Conservation (phyloP, 2,113 vertebrate genomes). For the Periophthalmodon schlosseri region DNA sequence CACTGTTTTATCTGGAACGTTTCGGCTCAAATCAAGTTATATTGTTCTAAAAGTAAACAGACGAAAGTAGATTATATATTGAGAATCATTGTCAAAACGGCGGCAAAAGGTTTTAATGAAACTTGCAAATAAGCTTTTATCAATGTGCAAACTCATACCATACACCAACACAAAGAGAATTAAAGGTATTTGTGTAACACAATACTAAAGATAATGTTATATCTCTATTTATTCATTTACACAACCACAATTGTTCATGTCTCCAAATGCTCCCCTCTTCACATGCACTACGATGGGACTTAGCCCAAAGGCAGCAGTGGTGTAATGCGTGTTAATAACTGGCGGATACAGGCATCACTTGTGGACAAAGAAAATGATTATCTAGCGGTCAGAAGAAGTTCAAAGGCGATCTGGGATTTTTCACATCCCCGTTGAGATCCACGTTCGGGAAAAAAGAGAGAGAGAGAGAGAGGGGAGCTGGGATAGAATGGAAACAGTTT, state of each 20-base stretch:
- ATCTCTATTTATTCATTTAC: not conserved
- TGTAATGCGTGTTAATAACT: constrained; percentile 96
- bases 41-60: constrained; percentile 51
- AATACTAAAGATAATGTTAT: not conserved
- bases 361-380: constrained; percentile 97
- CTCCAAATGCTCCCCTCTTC: constrained; percentile 21
- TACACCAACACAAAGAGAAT: not conserved
- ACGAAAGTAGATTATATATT: constrained; percentile 37
- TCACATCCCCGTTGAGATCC: constrained; percentile 80
- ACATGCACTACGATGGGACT: constrained; percentile 76
- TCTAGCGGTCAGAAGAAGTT: constrained; percentile 97
- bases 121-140: not conserved
- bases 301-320: constrained; percentile 84
- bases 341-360: constrained; percentile 89
- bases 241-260: not conserved
- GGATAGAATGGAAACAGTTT: constrained; percentile 26
- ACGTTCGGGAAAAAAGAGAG: constrained; percentile 68
- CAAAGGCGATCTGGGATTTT: constrained; percentile 95
- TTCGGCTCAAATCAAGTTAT: constrained; percentile 25
- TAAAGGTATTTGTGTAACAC: not conserved
- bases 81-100: too few species aligned
- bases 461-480: constrained; percentile 38
- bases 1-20: constrained; percentile 4
- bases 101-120: not conserved
- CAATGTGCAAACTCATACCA: not conserved